Conservation (phyloP, 23 tunicate genomes). For the Trididemnum miniatum region DNA sequence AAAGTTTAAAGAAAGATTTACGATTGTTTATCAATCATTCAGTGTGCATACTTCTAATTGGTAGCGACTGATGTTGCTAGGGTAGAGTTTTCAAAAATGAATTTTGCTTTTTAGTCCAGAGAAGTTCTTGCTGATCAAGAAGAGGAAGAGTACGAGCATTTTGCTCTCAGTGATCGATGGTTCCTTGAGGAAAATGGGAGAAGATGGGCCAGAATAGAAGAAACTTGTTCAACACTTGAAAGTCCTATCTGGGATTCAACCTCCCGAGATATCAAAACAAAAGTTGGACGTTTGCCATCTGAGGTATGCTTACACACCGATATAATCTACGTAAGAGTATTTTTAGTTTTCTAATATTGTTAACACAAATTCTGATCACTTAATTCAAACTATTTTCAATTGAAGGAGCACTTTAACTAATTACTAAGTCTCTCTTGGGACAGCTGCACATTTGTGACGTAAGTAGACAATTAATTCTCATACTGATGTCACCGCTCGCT, state of each 20-base stretch:
- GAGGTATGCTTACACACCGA: too few species aligned
- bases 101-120: not conserved
- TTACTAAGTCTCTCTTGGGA: not conserved
- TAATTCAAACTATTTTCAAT: not conserved
- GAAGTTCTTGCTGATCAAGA: slow-evolving; percentile 37
- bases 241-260: too few species aligned
- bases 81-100: too few species aligned
- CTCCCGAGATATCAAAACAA: not conserved
- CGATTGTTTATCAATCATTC: too few species aligned
- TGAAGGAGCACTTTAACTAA: not conserved
- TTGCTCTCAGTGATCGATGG: slow-evolving; percentile 83
- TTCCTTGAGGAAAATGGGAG: slow-evolving; percentile 40
- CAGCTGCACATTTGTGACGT: slow-evolving; percentile 20
- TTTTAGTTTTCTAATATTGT: not conserved
- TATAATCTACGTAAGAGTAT: too few species aligned
- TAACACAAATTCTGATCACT: not conserved
- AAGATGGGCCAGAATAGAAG: slow-evolving; percentile 69
- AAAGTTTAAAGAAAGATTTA: too few species aligned
- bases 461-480: not conserved
- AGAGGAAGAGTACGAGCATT: slow-evolving; percentile 51
- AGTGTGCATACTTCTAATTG: too few species aligned
- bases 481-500: not conserved
- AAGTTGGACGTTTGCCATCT: not conserved
- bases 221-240: slow-evolving; percentile 4
- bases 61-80: too few species aligned